A percentile compares a stretch with the other conserved stretches of the same genome.
Conservation (phyloP, 2,797 vertebrate species). For the Lutjanus campechanus region DNA sequence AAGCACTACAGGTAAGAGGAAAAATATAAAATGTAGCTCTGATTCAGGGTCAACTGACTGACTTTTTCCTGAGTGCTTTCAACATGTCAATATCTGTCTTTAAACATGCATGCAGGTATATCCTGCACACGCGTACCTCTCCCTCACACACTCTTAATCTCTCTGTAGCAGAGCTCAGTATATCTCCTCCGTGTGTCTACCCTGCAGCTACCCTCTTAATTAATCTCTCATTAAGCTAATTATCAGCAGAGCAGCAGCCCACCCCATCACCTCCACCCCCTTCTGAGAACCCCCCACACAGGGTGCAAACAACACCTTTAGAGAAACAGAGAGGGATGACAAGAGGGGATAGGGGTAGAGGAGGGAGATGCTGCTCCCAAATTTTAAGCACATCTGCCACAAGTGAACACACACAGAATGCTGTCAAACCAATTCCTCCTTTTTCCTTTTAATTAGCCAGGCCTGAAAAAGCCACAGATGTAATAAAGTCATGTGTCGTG, state of each 20-base stretch:
- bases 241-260: slow-evolving; percentile 64
- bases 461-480: too few species aligned
- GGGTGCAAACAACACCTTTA: slow-evolving; percentile 40
- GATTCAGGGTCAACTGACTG: too few species aligned
- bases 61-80: background rate
- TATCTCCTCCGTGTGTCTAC: slow-evolving; percentile 42
- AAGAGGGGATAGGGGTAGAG: background rate
- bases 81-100: background rate
- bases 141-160: slow-evolving; percentile 3
- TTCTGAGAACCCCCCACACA: slow-evolving; percentile 15
- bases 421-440: too few species aligned
- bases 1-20: too few species aligned
- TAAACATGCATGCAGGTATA: background rate
- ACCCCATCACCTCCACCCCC: slow-evolving; percentile 34
- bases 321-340: background rate
- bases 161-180: slow-evolving; percentile 47
- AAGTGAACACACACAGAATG: too few species aligned
- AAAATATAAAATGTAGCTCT: too few species aligned
- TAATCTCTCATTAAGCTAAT: slow-evolving; percentile 74
- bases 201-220: slow-evolving; percentile 62
- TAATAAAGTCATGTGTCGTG: background rate
- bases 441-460: too few species aligned
- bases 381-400: too few species aligned
- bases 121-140: background rate
- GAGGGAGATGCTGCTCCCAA: background rate